A percentile compares a stretch with the other conserved stretches of the same genome.
These are phyloP conservation scores for Rhingia campestris DNA, from an alignment of 2,888 invertebrate genomes.

Conservation along the genomic window DNA sequence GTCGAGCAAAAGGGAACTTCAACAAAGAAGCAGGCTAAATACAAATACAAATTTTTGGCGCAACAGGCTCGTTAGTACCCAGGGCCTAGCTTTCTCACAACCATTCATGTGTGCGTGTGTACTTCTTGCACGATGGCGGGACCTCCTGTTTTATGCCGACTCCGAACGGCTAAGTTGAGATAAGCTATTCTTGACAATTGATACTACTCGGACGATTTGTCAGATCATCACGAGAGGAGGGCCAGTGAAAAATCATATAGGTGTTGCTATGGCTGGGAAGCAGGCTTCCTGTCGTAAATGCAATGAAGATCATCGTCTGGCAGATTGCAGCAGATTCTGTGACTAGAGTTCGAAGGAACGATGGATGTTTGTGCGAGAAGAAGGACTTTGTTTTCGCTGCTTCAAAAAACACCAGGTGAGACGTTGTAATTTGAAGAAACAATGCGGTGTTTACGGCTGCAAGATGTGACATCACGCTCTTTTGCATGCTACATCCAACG, in stretches of 20 bases:
- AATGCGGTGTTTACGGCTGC: conserved; percentile 17
- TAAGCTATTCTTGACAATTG: too few relatives aligned
- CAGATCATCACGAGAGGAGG: too few relatives aligned
- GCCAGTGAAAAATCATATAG: too few relatives aligned
- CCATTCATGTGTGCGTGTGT: too few relatives aligned
- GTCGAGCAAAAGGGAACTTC: neutral
- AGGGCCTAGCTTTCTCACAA: too few relatives aligned
- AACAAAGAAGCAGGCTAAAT: neutral
- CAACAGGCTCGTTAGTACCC: too few relatives aligned
- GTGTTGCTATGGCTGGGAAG: too few relatives aligned
- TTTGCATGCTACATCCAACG: neutral
- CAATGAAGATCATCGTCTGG: conserved; percentile 3
- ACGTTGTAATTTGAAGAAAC: neutral
- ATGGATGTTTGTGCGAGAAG: conserved; percentile 29
- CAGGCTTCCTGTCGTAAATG: conserved; percentile 24
- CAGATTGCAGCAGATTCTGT: conserved; percentile 10
- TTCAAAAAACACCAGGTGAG: conserved; percentile 32
- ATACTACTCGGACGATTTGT: too few relatives aligned
- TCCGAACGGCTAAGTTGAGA: too few relatives aligned
- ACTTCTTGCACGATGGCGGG: too few relatives aligned
- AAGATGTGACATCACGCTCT: neutral
- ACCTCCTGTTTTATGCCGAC: too few relatives aligned
- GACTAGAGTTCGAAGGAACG: neutral
- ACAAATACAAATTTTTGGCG: too few relatives aligned
- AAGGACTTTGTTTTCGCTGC: conserved; percentile 34